Conservation (phyloP, 2,113 vertebrate genomes). For the Cinclus cinclus region DNA sequence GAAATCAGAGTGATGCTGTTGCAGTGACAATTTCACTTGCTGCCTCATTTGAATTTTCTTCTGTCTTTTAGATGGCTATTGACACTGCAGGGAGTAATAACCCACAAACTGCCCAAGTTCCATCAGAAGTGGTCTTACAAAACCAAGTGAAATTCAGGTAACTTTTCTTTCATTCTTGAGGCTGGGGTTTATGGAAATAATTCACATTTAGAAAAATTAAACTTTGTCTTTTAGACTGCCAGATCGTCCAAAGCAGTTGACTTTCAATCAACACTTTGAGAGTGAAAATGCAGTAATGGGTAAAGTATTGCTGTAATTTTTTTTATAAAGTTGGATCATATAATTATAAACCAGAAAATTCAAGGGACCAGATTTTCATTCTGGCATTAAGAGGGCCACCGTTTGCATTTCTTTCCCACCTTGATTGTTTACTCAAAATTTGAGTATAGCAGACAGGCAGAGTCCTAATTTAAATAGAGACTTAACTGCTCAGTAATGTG, state of each 20-base stretch:
- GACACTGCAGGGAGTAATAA: background rate
- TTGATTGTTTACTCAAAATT: background rate
- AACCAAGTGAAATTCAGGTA: conserved; percentile 75
- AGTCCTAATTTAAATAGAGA: background rate
- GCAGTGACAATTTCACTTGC: background rate
- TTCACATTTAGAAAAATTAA: background rate
- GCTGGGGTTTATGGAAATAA: background rate
- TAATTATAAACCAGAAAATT: background rate
- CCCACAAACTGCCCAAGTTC: conserved; percentile 22
- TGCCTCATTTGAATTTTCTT: background rate
- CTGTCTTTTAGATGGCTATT: conserved; percentile 64
- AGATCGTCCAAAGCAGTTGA: conserved; percentile 49
- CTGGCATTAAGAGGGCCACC: background rate
- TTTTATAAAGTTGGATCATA: background rate
- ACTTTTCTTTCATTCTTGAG: conserved; percentile 29
- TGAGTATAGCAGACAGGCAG: background rate
- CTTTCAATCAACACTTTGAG: conserved; percentile 38
- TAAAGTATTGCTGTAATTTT: background rate
- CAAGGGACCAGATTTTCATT: background rate
- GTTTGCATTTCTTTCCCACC: background rate
- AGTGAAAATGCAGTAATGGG: conserved; percentile 47
- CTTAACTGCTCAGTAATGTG: background rate
- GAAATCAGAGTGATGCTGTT: background rate
- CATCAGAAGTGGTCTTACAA: conserved; percentile 39
- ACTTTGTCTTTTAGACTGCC: conserved; percentile 63